These are phyloP conservation scores for Origma solitaria DNA, from an alignment of 2,113 vertebrate genomes.

Conservation along the genomic window DNA sequence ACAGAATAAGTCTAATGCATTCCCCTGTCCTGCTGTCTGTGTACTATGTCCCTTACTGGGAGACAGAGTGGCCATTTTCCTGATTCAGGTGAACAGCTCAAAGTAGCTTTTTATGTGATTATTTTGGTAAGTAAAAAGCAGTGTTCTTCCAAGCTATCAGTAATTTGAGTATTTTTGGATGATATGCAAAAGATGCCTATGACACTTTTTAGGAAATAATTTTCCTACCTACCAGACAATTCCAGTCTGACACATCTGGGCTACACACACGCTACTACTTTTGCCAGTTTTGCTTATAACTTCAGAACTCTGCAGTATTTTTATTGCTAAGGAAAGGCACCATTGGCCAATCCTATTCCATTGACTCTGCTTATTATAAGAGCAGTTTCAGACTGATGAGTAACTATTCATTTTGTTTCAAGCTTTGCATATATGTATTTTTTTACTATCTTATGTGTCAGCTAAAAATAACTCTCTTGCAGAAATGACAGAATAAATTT, in stretches of 20 bases:
- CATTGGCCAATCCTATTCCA: background rate
- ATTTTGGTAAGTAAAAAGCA: background rate
- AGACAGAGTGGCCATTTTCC: background rate
- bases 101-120: background rate
- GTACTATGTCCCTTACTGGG: background rate
- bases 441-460: background rate
- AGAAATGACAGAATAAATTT: constrained; percentile 51
- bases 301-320: background rate
- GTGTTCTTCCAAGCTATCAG: background rate
- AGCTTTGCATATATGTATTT: background rate
- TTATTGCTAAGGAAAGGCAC: background rate
- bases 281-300: background rate
- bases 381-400: background rate
- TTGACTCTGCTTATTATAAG: background rate
- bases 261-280: background rate
- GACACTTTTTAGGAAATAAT: background rate
- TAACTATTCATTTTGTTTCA: background rate
- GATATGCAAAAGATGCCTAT: background rate
- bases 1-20: background rate
- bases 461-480: constrained; percentile 51
- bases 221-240: background rate
- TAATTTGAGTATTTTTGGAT: background rate
- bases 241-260: background rate
- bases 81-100: background rate
- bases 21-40: too few species aligned